A percentile compares a stretch with the other conserved stretches of the same genome.
These are phyloP conservation scores for Sphaeramia orbicularis DNA, from an alignment of 2,797 vertebrate species.

Conservation along the genomic window DNA sequence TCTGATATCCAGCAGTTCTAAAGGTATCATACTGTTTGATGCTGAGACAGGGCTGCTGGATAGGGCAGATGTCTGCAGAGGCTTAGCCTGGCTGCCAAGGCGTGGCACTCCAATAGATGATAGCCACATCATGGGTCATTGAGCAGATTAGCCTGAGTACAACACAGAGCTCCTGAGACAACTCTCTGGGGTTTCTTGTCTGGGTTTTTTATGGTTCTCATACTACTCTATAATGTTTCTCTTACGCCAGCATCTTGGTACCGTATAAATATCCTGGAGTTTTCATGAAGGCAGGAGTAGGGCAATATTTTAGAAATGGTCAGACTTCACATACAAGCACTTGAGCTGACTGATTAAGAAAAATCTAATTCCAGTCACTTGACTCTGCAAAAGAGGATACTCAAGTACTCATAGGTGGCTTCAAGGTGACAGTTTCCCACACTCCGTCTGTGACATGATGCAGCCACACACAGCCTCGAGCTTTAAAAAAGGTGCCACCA, in stretches of 20 bases:
- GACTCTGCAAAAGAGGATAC: conserved; percentile 3
- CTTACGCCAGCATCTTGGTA: background rate
- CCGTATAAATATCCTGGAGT: background rate
- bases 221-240: background rate
- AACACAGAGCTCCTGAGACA: conserved; percentile 14
- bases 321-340: background rate
- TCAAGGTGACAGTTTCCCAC: conserved; percentile 50
- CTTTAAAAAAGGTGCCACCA: conserved; percentile 3
- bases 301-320: background rate
- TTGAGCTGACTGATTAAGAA: background rate
- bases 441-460: conserved; percentile 12
- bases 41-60: conserved; percentile 11
- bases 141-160: conserved; percentile 17
- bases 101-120: conserved; percentile 32
- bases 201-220: background rate
- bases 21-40: background rate
- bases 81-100: conserved; percentile 43
- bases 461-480: conserved; percentile 1
- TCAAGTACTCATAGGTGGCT: conserved; percentile 16
- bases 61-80: conserved; percentile 44
- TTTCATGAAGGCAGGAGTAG: background rate
- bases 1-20: background rate
- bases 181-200: background rate
- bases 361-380: conserved; percentile 4
- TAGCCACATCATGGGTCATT: conserved; percentile 45